Evolutionary conservation across 2,113 vertebrate species (phyloP).

Genomic region (Sigmodon hispidus): DNA sequence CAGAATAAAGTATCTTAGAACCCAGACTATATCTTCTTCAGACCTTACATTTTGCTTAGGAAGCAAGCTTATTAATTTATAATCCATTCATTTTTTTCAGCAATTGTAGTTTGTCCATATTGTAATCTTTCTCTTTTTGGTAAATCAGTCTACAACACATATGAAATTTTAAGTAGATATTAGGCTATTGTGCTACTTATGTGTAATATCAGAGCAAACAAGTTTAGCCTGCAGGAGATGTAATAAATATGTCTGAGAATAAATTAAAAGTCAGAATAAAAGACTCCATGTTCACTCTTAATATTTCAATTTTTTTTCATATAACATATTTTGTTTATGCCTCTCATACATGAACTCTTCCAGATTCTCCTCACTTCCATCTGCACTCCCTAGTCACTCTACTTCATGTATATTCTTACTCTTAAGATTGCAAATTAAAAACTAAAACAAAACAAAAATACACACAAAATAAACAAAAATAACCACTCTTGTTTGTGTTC

Average conservation of each 20-base stretch:
- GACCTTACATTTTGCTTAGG: background rate
- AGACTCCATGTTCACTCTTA: background rate
- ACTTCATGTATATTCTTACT: background rate
- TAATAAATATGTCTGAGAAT: background rate
- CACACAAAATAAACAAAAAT: background rate
- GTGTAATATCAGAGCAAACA: background rate
- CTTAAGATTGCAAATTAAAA: background rate
- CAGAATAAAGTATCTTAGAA: background rate
- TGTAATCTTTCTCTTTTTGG: background rate
- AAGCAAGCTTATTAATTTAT: background rate
- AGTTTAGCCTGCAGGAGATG: background rate
- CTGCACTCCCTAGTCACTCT: background rate
- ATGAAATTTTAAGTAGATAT: background rate
- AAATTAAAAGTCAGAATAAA: background rate
- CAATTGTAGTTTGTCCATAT: background rate
- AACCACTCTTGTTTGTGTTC: background rate
- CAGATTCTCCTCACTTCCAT: background rate
- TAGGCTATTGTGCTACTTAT: background rate
- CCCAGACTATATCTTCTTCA: background rate
- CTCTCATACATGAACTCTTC: background rate
- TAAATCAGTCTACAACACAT: background rate
- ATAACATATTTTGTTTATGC: background rate
- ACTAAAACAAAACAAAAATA: background rate
- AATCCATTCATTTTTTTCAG: background rate
- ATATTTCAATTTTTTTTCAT: background rate